Evolutionary conservation across 2,888 invertebrate genomes (phyloP).

Genomic region (Bombylius discolor): DNA sequence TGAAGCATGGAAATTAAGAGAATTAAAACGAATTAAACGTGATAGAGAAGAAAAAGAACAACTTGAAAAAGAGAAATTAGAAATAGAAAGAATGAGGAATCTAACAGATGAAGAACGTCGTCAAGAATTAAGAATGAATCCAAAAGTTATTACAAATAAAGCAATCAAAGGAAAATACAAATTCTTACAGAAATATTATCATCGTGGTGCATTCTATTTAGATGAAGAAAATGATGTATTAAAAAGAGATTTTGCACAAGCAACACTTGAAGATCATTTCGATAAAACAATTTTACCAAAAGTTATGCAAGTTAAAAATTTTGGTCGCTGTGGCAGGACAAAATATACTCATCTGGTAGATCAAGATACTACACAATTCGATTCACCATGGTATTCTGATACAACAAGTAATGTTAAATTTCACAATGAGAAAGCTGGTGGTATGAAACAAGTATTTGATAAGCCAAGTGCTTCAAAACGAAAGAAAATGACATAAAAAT

Average conservation of each 20-base stretch:
- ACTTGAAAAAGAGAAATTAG: conserved; percentile 71
- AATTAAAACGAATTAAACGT: conserved; percentile 89
- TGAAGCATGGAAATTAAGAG: conserved; percentile 95
- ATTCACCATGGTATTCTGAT: conserved; percentile 94
- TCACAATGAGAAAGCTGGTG: conserved; percentile 76
- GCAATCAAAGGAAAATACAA: conserved; percentile 96
- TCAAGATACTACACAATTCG: conserved; percentile 96
- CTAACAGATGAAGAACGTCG: conserved; percentile 95
- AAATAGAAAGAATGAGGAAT: conserved; percentile 79
- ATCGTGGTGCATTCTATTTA: conserved; percentile 97
- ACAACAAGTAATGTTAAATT: conserved; percentile 80
- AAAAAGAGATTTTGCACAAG: conserved; percentile 86
- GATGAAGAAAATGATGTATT: conserved; percentile 83
- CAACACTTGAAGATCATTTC: conserved; percentile 97
- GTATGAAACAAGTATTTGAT: conserved; percentile 85
- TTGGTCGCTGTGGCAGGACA: conserved; percentile 94
- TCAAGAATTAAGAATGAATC: conserved; percentile 77
- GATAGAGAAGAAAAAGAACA: conserved; percentile 91
- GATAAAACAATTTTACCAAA: conserved; percentile 97
- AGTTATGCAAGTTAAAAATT: conserved; percentile 99
- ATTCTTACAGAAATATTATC: conserved; percentile 98
- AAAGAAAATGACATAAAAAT: conserved; percentile 23
- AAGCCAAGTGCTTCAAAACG: conserved; percentile 51
- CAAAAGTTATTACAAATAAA: conserved; percentile 87
- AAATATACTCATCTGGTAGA: conserved; percentile 99